phyloP scores from a whole-genome alignment of 2,113 vertebrate genomes.

The Martes martes region DNA sequence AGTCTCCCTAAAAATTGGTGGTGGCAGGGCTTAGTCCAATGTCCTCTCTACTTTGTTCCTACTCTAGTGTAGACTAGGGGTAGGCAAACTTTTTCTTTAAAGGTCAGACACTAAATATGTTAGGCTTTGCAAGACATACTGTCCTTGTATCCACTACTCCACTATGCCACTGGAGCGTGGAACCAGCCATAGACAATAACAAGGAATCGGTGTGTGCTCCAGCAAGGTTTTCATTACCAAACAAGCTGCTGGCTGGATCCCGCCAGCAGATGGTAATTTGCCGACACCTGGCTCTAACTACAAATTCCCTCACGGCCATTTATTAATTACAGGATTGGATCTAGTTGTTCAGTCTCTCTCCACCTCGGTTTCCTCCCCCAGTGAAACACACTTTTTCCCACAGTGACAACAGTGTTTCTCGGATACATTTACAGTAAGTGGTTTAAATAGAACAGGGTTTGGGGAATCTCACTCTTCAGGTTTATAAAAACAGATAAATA shows the following conservation, averaged over 20 bases:
- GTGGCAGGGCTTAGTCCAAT: not conserved
- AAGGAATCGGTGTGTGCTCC: not conserved
- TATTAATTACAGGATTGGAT: not conserved
- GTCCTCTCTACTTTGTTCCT: not conserved
- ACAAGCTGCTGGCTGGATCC: not conserved
- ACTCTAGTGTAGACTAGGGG: not conserved
- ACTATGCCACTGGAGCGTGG: accelerated
- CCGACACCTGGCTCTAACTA: not conserved
- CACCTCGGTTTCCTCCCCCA: not conserved
- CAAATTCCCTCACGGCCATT: not conserved
- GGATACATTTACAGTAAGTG: not conserved
- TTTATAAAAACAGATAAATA: not conserved
- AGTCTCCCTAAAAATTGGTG: not conserved
- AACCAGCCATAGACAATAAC: not conserved
- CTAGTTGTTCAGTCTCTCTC: not conserved
- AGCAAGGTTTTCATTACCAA: not conserved
- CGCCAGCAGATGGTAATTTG: not conserved
- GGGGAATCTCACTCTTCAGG: not conserved
- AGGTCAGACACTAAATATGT: not conserved
- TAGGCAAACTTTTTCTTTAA: not conserved
- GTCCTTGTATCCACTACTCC: not conserved
- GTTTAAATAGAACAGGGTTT: not conserved
- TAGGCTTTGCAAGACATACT: not conserved
- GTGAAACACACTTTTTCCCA: not conserved
- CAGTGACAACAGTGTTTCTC: not conserved